These are phyloP conservation scores for Musca vetustissima DNA, from an alignment of 1,140 invertebrate genomes.

Conservation along the genomic window DNA sequence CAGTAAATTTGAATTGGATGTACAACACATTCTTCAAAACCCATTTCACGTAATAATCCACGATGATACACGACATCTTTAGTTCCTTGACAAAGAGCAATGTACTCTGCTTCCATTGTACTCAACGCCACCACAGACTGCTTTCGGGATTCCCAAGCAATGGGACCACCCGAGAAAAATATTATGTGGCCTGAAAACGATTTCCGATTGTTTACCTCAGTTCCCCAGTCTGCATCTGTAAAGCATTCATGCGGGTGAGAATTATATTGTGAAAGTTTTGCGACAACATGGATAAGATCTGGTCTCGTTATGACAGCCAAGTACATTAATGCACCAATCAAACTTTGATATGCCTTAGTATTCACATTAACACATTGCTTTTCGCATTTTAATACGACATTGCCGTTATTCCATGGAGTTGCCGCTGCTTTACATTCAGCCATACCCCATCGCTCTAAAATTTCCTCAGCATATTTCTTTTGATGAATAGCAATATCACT, in stretches of 20 bases:
- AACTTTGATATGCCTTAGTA: not conserved
- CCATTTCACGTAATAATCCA: constrained; percentile 38
- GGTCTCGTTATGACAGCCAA: constrained; percentile 12
- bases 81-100: constrained; percentile 48
- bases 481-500: constrained; percentile 6
- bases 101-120: constrained; percentile 58
- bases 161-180: constrained; percentile 39
- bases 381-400: constrained; percentile 8
- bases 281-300: constrained; percentile 5
- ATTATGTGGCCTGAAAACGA: constrained; percentile 26
- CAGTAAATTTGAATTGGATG: not conserved
- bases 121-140: constrained; percentile 56
- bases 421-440: constrained; percentile 1
- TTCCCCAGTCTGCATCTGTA: constrained; percentile 14
- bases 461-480: not conserved
- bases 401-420: constrained; percentile 2
- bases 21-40: not conserved
- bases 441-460: constrained; percentile 5
- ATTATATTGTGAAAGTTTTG: constrained; percentile 14
- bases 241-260: not conserved
- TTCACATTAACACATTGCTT: not conserved
- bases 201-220: constrained; percentile 11
- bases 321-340: constrained; percentile 18
- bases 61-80: constrained; percentile 52
- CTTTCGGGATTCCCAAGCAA: constrained; percentile 55